These are phyloP conservation scores for Heterocephalus glaber DNA, from an alignment of 2,113 vertebrate genomes.

Conservation along the genomic window DNA sequence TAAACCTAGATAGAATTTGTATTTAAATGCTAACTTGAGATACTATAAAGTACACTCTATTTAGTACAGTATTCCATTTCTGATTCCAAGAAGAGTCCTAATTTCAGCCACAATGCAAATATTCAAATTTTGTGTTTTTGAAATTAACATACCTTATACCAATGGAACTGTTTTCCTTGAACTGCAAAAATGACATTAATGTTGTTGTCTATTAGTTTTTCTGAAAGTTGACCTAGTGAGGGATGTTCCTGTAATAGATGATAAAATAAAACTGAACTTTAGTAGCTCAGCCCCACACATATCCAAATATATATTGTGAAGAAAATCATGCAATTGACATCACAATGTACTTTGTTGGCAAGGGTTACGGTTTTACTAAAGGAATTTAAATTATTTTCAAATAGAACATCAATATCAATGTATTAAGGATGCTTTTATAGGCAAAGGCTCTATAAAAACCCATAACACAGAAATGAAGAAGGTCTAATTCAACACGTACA, in stretches of 20 bases:
- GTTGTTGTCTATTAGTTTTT: conserved; percentile 95
- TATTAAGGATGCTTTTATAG: not conserved
- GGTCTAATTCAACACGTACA: not conserved
- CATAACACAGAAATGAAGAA: conserved; percentile 3
- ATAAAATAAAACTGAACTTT: conserved; percentile 66
- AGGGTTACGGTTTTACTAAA: conserved; percentile 2
- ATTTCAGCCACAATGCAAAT: conserved; percentile 5
- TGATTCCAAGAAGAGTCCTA: not conserved
- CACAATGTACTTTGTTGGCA: not conserved
- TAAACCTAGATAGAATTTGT: not conserved
- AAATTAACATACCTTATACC: conserved; percentile 95
- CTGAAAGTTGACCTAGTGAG: conserved; percentile 93
- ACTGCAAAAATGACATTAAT: conserved; percentile 97
- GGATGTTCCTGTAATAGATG: conserved; percentile 93
- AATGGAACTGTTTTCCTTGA: conserved; percentile 94
- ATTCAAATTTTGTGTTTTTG: conserved; percentile 35
- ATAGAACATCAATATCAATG: not conserved
- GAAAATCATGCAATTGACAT: not conserved
- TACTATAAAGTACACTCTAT: not conserved
- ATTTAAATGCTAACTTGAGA: not conserved
- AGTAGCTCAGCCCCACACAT: not conserved
- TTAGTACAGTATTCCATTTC: conserved; percentile 3
- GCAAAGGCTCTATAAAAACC: not conserved
- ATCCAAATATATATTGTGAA: not conserved
- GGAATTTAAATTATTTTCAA: not conserved